Conservation (phyloP, 2,797 vertebrate genomes). For the Spinus olivaceus region DNA sequence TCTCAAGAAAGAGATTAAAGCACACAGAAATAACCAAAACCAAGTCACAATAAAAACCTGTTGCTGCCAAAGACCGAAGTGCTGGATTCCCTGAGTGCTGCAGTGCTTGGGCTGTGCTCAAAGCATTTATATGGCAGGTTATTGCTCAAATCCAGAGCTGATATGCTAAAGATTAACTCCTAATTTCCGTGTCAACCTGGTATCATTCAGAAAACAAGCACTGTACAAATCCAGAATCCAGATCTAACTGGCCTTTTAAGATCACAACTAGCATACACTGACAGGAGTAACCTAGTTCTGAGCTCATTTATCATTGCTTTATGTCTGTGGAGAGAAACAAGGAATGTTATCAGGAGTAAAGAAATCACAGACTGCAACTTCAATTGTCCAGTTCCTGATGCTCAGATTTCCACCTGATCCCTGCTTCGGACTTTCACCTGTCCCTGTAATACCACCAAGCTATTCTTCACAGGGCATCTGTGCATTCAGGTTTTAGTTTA, state of each 20-base stretch:
- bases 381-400: accelerated
- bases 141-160: neutral
- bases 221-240: neutral
- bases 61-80: neutral
- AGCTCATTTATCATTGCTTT: neutral
- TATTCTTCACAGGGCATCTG: neutral
- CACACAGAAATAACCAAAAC: neutral
- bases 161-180: neutral
- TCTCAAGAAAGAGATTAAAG: neutral
- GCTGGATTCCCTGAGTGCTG: neutral
- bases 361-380: neutral
- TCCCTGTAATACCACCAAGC: neutral
- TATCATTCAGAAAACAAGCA: neutral
- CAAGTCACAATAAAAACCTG: neutral
- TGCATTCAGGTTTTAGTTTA: neutral
- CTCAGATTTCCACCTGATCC: neutral
- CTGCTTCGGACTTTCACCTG: neutral
- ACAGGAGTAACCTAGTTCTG: neutral
- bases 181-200: neutral
- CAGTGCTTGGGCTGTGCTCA: neutral
- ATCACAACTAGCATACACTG: neutral
- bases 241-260: neutral
- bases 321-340: neutral
- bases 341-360: neutral
- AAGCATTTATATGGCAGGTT: neutral